Evolutionary conservation across 2,888 invertebrate genomes (phyloP).

Genomic region (Synergus laeviventris): DNA sequence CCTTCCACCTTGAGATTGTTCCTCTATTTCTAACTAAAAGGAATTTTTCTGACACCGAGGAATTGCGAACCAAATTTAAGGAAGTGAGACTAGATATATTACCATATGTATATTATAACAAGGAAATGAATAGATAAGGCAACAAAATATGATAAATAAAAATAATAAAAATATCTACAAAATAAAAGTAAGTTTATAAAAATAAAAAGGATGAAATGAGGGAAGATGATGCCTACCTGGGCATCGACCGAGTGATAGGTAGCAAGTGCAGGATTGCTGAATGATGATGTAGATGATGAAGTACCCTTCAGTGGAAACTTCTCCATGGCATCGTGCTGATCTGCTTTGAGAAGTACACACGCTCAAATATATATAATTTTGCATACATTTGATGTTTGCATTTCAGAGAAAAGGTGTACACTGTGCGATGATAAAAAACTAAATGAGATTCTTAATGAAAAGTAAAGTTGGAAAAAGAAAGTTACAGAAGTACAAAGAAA

Average conservation of each 20-base stretch:
- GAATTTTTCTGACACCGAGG: not conserved
- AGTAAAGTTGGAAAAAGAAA: not conserved
- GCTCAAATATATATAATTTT: conserved; percentile 7
- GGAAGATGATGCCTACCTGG: conserved; percentile 68
- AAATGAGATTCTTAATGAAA: not conserved
- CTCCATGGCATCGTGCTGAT: conserved; percentile 79
- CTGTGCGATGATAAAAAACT: not conserved
- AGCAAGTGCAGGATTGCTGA: conserved; percentile 67
- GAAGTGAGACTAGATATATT: conserved; percentile 15
- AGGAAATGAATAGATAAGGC: conserved; percentile 38
- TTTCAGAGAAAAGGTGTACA: not conserved
- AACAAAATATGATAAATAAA: conserved; percentile 15
- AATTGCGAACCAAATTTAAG: conserved; percentile 24
- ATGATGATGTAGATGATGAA: conserved; percentile 62
- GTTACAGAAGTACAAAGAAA: not conserved
- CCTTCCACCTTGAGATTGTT: not conserved
- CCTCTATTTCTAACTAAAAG: not conserved
- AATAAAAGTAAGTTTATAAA: conserved; percentile 36
- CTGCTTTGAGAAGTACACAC: conserved; percentile 53
- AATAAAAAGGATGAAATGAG: conserved; percentile 43
- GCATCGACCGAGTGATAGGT: conserved; percentile 73
- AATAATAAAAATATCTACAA: conserved; percentile 26
- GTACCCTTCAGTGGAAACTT: conserved; percentile 83
- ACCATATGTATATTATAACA: too few species aligned
- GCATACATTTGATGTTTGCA: not conserved